These are phyloP conservation scores for Thryonomys swinderianus DNA, from an alignment of 2,113 vertebrate genomes.

Conservation along the genomic window DNA sequence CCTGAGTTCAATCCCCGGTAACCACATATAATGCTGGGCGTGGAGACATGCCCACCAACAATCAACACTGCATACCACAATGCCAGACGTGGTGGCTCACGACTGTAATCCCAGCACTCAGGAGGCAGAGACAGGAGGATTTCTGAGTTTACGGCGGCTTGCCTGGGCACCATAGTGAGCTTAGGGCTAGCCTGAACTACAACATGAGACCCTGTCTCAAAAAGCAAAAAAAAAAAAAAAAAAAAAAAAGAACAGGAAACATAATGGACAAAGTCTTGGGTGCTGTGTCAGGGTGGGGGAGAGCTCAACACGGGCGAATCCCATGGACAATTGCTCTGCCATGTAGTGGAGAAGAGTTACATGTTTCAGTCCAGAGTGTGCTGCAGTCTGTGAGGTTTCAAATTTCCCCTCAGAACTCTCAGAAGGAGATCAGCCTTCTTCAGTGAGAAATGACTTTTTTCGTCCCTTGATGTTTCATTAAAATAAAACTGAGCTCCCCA, in stretches of 20 bases:
- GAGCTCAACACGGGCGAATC: not conserved
- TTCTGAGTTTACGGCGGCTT: too few relatives aligned
- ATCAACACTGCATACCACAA: too few relatives aligned
- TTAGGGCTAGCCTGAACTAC: too few relatives aligned
- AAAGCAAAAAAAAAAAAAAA: too few relatives aligned
- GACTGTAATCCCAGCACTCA: too few relatives aligned
- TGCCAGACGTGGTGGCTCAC: too few relatives aligned
- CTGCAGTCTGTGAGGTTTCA: not conserved
- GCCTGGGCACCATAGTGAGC: too few relatives aligned
- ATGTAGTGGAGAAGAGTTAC: not conserved
- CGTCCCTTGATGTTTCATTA: slow-evolving; percentile 44
- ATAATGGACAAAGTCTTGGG: not conserved
- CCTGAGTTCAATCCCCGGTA: too few relatives aligned
- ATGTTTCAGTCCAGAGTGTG: not conserved
- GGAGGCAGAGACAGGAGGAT: too few relatives aligned
- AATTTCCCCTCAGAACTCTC: not conserved
- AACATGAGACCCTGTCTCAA: too few relatives aligned
- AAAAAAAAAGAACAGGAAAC: not conserved
- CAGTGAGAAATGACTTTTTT: slow-evolving; percentile 42
- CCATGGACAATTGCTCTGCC: not conserved
- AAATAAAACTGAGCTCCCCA: slow-evolving; percentile 37
- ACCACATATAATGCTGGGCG: too few relatives aligned
- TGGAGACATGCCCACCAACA: too few relatives aligned
- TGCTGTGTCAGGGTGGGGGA: not conserved
- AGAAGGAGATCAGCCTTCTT: slow-evolving; percentile 28